Conservation (phyloP, 2,797 vertebrate genomes). For the Girardinus metallicus region DNA sequence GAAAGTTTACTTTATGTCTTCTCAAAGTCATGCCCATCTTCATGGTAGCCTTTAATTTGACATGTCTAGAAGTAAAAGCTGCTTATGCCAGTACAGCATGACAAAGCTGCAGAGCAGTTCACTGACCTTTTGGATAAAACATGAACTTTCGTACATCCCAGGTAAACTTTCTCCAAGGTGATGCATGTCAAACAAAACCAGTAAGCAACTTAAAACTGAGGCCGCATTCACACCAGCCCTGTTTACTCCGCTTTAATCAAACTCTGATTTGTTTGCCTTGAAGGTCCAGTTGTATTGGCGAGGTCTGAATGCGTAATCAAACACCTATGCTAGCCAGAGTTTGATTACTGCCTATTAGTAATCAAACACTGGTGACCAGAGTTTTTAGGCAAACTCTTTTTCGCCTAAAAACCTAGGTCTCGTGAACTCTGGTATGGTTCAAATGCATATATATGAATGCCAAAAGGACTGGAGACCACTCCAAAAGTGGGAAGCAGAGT, state of each 20-base stretch:
- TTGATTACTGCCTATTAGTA: too few species aligned
- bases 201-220: constrained; percentile 15
- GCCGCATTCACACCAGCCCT: too few species aligned
- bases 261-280: too few species aligned
- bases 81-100: constrained; percentile 44
- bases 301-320: too few species aligned
- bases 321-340: too few species aligned
- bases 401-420: too few species aligned
- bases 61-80: constrained; percentile 56
- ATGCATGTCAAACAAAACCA: constrained; percentile 26
- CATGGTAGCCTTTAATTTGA: constrained; percentile 69
- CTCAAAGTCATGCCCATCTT: constrained; percentile 44
- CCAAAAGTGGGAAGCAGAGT: background rate
- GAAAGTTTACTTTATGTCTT: constrained; percentile 58
- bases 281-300: too few species aligned
- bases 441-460: too few species aligned
- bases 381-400: too few species aligned
- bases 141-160: constrained; percentile 15
- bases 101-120: constrained; percentile 19
- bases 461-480: background rate
- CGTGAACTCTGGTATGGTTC: too few species aligned
- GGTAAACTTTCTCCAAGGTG: constrained; percentile 21
- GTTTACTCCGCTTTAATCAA: too few species aligned
- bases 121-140: background rate
- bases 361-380: too few species aligned